phyloP scores from a whole-genome alignment of 2,888 invertebrate species.

The Apamea monoglypha region DNA sequence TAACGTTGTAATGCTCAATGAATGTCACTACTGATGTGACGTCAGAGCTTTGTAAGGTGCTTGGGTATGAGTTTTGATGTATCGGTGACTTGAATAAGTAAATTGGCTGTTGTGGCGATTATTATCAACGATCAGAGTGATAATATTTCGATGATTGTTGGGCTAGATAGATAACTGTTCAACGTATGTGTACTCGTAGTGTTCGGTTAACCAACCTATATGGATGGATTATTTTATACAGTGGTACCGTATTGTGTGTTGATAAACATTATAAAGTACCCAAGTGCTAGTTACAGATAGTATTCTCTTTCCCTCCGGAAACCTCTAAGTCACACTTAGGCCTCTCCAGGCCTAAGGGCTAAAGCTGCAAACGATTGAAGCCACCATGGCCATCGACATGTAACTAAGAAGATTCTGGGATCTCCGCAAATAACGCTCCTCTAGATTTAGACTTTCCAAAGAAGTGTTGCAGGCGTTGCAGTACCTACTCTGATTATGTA shows the following conservation, averaged over 20 bases:
- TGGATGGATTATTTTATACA: not conserved
- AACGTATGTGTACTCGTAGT: not conserved
- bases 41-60: slow-evolving; percentile 40
- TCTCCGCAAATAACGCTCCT: not conserved
- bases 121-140: not conserved
- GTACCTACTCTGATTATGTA: not conserved
- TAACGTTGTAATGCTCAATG: slow-evolving; percentile 50
- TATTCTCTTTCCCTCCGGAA: not conserved
- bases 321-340: too few species aligned
- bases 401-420: not conserved
- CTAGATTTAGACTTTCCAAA: too few species aligned
- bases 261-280: not conserved
- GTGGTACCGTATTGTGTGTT: not conserved
- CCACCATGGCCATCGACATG: not conserved
- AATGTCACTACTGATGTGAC: slow-evolving; percentile 49
- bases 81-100: slow-evolving; percentile 34
- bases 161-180: too few species aligned
- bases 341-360: not conserved
- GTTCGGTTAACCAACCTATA: not conserved
- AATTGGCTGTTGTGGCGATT: not conserved
- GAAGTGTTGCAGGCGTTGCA: not conserved
- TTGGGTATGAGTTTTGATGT: slow-evolving; percentile 5
- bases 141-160: not conserved
- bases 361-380: not conserved
- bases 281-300: not conserved